Evolutionary conservation across 2,888 invertebrate genomes (phyloP), one percentile per base, ranked within the genome.

Genomic region (Cheilosia pagana): DNA sequence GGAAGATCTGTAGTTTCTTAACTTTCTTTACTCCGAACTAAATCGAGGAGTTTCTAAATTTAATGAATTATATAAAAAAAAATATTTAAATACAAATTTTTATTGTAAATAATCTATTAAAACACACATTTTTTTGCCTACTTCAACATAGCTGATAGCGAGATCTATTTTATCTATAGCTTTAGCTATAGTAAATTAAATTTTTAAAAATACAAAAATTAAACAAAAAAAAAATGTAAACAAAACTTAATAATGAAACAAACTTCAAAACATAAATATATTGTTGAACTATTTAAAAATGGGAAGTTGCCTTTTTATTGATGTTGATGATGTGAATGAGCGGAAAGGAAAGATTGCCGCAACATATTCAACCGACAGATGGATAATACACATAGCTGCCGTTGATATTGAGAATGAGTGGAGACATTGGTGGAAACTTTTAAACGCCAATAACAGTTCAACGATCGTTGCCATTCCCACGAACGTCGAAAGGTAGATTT

Each of bases 51-150:
- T 41, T 59, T 65, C 43, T 71, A 25, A 45, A 60, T 53, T 50
- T 48, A 79, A 67, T 48, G 21, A 67, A 48, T 59, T 74, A 70
- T 12, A 50, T 55, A 14, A 50, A 41, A 68, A 35, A 31, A 21
- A 31, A 78, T 41, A 70, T 59, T 41, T 63, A 21, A 31, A 63
- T 52, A 52, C 16, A 68, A 28, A 48, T 71, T 75, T 71, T 60
- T 77, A 76, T 53, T 82, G 81, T 76, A 82, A 59, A 82, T 82
- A 82, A 53, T 71, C 35, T 60, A 39, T 59, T 39, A 57, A 67
- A 75, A 48, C 28, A 59, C 16, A 68, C 45, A 43, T 55, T 59
- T 75, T 60, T 71, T 81, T 35, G 70, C 76, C 76, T 68, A 43
- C 19, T 81, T 63, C 35, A 50, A 75, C 48, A 50, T 53, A 74